Percentiles rank a stretch among this genome's conserved stretches.
Evolutionary conservation across 1,140 invertebrate genomes (phyloP).

Genomic region (Penaeus chinensis): DNA sequence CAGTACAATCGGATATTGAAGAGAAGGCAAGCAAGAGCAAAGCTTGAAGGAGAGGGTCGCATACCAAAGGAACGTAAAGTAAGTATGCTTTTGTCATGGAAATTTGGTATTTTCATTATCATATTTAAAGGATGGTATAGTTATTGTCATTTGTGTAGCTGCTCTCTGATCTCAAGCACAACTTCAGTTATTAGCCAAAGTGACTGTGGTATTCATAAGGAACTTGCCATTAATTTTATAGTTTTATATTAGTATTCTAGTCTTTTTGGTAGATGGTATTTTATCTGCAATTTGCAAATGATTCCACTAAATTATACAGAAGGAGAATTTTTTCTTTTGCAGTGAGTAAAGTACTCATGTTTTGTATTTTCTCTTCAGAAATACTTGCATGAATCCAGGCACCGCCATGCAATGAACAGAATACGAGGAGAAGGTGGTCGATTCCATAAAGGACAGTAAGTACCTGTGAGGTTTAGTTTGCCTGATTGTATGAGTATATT

Average conservation of each 20-base stretch:
- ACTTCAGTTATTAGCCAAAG: not conserved
- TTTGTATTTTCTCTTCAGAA: slow-evolving; percentile 77
- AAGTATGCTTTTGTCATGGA: not conserved
- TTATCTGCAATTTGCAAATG: no score
- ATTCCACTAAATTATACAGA: no score
- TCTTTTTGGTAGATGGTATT: no score
- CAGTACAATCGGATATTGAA: slow-evolving; percentile 95
- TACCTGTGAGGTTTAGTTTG: not conserved
- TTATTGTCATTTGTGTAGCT: not conserved
- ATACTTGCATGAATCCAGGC: slow-evolving; percentile 98
- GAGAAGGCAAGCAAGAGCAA: slow-evolving; percentile 87
- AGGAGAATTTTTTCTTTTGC: not conserved
- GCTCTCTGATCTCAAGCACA: not conserved
- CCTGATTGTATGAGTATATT: not conserved
- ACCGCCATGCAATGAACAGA: slow-evolving; percentile 97
- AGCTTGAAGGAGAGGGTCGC: slow-evolving; percentile 90
- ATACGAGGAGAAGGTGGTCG: slow-evolving; percentile 95
- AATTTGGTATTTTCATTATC: no score
- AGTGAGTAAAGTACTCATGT: slow-evolving; percentile 10
- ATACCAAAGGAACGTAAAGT: slow-evolving; percentile 92
- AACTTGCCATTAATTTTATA: no score
- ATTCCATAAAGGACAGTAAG: slow-evolving; percentile 72
- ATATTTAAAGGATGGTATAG: slow-evolving; percentile 70
- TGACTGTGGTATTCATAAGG: no score
- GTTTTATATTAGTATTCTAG: no score